A percentile compares a stretch with the other conserved stretches of the same genome.
Evolutionary conservation across 2,797 vertebrate species (phyloP).

Genomic region (Xiphorhynchus erythropygius): DNA sequence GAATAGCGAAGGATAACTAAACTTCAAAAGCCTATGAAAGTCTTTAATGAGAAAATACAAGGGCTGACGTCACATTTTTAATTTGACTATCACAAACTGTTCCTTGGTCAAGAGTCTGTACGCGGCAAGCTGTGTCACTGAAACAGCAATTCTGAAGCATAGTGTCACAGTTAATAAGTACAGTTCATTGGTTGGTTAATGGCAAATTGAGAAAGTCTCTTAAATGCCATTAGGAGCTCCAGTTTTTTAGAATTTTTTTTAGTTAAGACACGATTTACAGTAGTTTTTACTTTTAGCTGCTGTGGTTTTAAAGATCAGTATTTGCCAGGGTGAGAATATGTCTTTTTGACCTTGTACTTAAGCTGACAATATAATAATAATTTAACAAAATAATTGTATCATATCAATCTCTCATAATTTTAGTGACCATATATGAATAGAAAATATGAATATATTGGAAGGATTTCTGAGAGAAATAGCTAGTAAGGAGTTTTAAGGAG

Average conservation of each 20-base stretch:
- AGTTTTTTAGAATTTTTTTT: neutral
- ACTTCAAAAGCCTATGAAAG: neutral
- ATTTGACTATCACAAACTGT: neutral
- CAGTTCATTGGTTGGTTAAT: neutral
- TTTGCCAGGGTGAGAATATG: neutral
- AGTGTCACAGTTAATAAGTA: neutral
- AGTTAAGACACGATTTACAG: rapidly evolving
- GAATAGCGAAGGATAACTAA: neutral
- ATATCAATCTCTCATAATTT: neutral
- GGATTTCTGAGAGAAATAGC: neutral
- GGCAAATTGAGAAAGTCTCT: neutral
- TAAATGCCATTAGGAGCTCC: neutral
- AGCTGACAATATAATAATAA: neutral
- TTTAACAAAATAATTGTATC: neutral
- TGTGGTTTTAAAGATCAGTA: neutral
- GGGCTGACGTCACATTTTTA: neutral
- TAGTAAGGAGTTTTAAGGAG: neutral
- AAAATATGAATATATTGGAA: neutral
- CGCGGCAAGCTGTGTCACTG: neutral
- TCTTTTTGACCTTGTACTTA: neutral
- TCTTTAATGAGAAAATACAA: neutral
- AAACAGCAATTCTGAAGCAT: neutral
- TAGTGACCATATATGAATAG: neutral
- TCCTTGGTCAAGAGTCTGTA: neutral
- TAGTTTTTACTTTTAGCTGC: neutral